Base-by-base conservation (phyloP, 2,113 vertebrate genomes). In the Nematolebias whitei region DNA sequence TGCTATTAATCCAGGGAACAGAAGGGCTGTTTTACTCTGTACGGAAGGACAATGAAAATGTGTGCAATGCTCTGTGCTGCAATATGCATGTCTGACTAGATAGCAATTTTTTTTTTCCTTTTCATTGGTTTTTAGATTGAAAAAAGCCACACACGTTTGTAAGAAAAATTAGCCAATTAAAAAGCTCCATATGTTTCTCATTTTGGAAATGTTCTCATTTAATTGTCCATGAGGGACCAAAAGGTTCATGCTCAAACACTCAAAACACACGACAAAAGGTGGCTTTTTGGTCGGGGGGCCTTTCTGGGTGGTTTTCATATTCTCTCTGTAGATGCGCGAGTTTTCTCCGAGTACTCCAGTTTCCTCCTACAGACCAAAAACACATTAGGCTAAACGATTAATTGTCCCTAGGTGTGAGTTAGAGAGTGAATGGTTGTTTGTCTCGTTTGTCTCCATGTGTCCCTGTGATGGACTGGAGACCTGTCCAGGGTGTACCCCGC, bases 111-210 rank as follows among this genome's bases (percentile, higher is more conserved):
- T 71, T n/a, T 63, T 74, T 61, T 10, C 68, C 48, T 71, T 89
- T 88, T 77, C 76, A 83, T 76, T 85, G 79, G 29, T 79, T 88
- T 89, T 88, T 63, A 75, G 63, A 72, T 79, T 71, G 61, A 65
- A 81, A 78, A 81, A 88, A 88, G 63, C 50, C 81, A 74, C 78
- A 82, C 71, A 83, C 50, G 61, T 83, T 88, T 85, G 82, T 84
- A 92, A 92, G 91, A 92, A 84, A 87, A 91, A 94, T 92, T 89
- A 86, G 83, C 76, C 89, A 92, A 90, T 93, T 93, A 92, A 91
- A 91, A 80, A 69, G 78, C 78, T 70, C 91, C 90, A 91, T 93
- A 92, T 93, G 90, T 88, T 92, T 92, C 83, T 87, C 84, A 85
- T 92, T 92, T 89, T 88, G 74, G 79, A 88, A 90, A 90, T 86